Base-by-base conservation (phyloP, 2,888 invertebrate genomes). In the Agrilus cyanescens region DNA sequence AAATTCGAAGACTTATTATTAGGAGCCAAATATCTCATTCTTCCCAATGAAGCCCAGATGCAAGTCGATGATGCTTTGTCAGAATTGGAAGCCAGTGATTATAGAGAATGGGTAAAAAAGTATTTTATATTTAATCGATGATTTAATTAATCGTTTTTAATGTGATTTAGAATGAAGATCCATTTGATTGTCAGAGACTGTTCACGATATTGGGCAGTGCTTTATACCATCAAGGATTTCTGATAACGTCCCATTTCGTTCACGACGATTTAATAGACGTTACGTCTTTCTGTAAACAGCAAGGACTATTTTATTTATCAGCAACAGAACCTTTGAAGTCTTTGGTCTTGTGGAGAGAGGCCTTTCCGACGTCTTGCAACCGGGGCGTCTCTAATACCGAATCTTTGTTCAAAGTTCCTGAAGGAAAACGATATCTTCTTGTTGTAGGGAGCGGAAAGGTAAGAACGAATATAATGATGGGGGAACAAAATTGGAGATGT, bases 71-170 rank as follows among this genome's bases (percentile, higher is more conserved):
- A 90, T 66, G 86, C 88, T 25, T 71, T 93, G 35, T 85, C 83
- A 54, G 90, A 91, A 67, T 75, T 90, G 65, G 90, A 91, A 68
- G 85, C 91, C 12, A 87, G 87, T 67, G 91, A 93, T 69, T 90
- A 89, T 64, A 75, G 85, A 54, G 88, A 88, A 68, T 85, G 86
- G 85, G 84, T 83, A 63, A 61, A 68, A 52, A 52, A 33, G 32
- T 38, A 35, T 40, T 25, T 46, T 4, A 20, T 38, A 6, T 20
- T 43, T 35, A 18, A 35, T 37, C 32, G 38, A 37, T 29, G 38
- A 38, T 42, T 36, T 16, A 33, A 40, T 32, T 40, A 34, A 25
- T 42, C 20, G 40, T 47, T 38, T 35, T 45, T 37, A 32, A 41
- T 47, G 47, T 46, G 49, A 70, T 71, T 36, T 62, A 83, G 80